Conservation (phyloP, 1,140 invertebrate genomes). For the Nasonia vitripennis region DNA sequence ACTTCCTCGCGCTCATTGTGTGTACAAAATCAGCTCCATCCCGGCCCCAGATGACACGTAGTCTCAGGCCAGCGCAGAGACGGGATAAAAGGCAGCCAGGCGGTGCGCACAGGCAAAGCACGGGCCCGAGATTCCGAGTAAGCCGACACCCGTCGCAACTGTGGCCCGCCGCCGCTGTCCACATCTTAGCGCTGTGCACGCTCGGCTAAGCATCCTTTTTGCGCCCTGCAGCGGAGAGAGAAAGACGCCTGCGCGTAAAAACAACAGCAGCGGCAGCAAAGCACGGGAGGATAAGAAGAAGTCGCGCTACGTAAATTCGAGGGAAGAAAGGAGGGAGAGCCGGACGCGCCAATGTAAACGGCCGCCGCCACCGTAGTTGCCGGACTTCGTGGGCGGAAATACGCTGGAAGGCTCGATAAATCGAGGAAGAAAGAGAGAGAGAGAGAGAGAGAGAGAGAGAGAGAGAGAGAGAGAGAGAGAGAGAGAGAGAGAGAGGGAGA, state of each 20-base stretch:
- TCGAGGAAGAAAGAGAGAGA: slow-evolving; percentile 13
- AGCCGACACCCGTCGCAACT: slow-evolving; percentile 42
- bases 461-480: neutral
- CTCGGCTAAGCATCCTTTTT: slow-evolving; percentile 41
- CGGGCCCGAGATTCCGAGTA: slow-evolving; percentile 31
- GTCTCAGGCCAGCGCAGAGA: neutral
- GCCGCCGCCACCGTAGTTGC: slow-evolving; percentile 2
- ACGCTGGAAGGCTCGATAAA: slow-evolving; percentile 45
- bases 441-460: no score
- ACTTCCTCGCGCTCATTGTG: neutral
- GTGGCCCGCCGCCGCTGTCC: slow-evolving; percentile 6
- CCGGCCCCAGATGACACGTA: neutral
- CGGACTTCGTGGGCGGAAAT: slow-evolving; percentile 48
- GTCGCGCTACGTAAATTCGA: slow-evolving; percentile 33
- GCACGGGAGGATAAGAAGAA: slow-evolving; percentile 19
- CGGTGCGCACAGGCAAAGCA: neutral
- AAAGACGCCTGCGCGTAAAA: slow-evolving; percentile 10
- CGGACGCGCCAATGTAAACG: slow-evolving; percentile 30
- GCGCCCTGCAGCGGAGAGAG: neutral
- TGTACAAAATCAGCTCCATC: neutral
- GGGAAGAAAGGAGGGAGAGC: neutral
- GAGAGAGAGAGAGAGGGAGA: neutral
- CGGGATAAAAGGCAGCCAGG: slow-evolving; percentile 28
- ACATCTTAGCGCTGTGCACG: neutral
- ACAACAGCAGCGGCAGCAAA: neutral